These are phyloP conservation scores for Acridotheres tristis DNA, from an alignment of 2,797 vertebrate genomes.

Conservation along the genomic window DNA sequence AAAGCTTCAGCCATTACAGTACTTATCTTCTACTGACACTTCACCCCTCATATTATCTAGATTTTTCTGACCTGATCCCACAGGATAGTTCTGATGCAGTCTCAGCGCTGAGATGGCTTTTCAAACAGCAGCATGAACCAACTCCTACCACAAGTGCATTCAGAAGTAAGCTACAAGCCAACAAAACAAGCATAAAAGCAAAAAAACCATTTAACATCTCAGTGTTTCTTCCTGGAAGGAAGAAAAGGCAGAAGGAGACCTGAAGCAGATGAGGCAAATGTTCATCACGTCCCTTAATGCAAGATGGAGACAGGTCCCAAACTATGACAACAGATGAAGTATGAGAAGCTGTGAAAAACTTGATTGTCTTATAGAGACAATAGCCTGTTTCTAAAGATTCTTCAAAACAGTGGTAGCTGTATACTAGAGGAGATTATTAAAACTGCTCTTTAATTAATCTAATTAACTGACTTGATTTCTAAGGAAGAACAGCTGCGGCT, in stretches of 20 bases:
- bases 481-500: not conserved
- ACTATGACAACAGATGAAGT: not conserved
- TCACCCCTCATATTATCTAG: not conserved
- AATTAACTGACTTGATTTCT: not conserved
- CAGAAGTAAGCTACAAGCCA: not conserved
- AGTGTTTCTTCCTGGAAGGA: not conserved
- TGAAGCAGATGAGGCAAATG: not conserved
- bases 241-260: not conserved
- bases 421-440: not conserved
- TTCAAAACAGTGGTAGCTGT: not conserved
- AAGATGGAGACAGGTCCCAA: fast-evolving
- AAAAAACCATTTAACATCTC: not conserved
- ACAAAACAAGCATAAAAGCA: not conserved
- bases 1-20: not conserved
- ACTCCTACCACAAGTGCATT: not conserved
- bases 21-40: not conserved
- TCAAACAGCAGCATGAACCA: not conserved
- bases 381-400: not conserved
- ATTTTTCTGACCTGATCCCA: not conserved
- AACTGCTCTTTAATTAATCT: not conserved
- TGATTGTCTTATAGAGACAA: not conserved
- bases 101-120: not conserved
- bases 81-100: not conserved
- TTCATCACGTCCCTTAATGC: not conserved
- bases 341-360: not conserved